Evolutionary conservation across 2,888 invertebrate species (phyloP), one percentile per base, ranked within the genome.

Genomic region (Hirudinaria manillensis): DNA sequence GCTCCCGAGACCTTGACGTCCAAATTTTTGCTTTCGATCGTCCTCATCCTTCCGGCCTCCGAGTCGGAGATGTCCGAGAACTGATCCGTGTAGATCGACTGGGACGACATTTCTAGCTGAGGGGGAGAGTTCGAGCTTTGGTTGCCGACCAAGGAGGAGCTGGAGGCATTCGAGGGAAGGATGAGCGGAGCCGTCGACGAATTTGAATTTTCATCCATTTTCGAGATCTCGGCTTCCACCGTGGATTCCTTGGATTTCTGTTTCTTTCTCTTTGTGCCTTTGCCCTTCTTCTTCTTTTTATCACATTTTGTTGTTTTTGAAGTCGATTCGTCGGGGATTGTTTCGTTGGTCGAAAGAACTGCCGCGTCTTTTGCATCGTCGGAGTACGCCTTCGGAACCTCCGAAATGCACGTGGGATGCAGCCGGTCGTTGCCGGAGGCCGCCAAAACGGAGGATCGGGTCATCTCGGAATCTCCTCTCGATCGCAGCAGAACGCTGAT

Each of bases 61-160:
- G 72, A 56, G 29, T 72, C 72, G 3, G 72, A 53, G 36, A 72
- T 56, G 72, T 72, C 72, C 19, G 72, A 72, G 24, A 56, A 72
- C 72, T 56, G 55, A 6, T 56, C 56, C 29, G 29, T 53, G 29
- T 71, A 71, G 3, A 55, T 71, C 51, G 45, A 51, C 4, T 71
- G 45, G 45, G 45, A 45, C 1, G 45, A 45, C 24, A 61, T 61
- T 61, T 61, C 61, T 7, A 61, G 29, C 61, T 61, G 61, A 29
- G 61, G 61, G 6, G 61, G 61, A 27, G 61, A 29, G 13, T 45
- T 45, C 13, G 45, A 45, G 45, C 45, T 45, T 16, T 45, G 45
- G 16, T 45, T 45, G 45, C 45, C 45, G 10, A 45, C 45, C 45
- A 45, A 7, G 45, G 45, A 45, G 1, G 45, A 45, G 45, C 45